A percentile compares a stretch with the other conserved stretches of the same genome.
phyloP scores from a whole-genome alignment of 2,888 invertebrate genomes.

The Aelia acuminata region DNA sequence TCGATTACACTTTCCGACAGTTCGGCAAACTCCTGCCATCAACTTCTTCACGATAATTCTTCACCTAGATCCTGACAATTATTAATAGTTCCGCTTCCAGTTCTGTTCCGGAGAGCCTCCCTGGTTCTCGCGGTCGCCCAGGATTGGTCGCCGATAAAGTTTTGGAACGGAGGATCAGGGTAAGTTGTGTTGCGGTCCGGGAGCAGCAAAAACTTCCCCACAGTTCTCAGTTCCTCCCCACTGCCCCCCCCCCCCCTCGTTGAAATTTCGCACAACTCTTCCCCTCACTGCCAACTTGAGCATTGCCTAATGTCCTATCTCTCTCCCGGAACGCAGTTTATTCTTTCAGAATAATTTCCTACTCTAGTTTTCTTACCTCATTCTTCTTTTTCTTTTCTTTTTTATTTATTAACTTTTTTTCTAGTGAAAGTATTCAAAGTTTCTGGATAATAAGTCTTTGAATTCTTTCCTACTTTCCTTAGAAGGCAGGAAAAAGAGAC shows the following conservation, averaged over 20 bases:
- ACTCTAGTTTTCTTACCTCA: constrained; percentile 1
- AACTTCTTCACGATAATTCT: background rate
- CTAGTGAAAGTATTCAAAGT: background rate
- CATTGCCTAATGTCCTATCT: background rate
- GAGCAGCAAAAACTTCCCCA: constrained; percentile 39
- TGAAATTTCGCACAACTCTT: constrained; percentile 39
- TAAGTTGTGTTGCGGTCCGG: constrained; percentile 42
- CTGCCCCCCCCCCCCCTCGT: background rate
- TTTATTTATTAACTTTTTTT: constrained; percentile 19
- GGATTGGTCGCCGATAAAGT: constrained; percentile 33
- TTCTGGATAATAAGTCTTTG: background rate
- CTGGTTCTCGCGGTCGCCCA: background rate
- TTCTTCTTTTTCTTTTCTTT: background rate
- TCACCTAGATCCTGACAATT: background rate
- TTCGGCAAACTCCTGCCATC: background rate
- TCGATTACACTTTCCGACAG: background rate
- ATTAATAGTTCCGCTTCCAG: background rate
- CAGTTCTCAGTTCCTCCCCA: background rate
- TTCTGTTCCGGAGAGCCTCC: background rate
- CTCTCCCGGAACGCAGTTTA: constrained; percentile 33
- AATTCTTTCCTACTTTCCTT: background rate
- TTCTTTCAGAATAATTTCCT: constrained; percentile 1
- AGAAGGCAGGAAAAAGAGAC: background rate
- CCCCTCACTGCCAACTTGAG: background rate
- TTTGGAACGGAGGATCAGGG: constrained; percentile 26